Evolutionary conservation across 2,888 invertebrate species (phyloP), one percentile per base, ranked within the genome.

Genomic region (Busseola fusca): DNA sequence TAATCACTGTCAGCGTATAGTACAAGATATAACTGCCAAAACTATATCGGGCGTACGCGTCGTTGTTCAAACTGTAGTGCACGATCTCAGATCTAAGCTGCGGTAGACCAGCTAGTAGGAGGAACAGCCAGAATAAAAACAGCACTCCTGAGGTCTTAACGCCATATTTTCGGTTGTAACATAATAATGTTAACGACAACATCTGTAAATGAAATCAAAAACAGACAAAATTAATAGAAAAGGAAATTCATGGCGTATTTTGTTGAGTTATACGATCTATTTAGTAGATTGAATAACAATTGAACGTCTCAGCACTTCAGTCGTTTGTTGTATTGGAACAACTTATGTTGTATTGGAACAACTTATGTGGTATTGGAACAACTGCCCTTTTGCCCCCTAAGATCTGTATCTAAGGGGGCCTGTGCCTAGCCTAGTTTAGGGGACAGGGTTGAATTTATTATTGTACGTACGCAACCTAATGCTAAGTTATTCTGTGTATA

Each of bases 51-150:
- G 95, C 95, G 90, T 96, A 96, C 21, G 95, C 93, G 62, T 95
- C 94, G 6, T 94, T 91, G 4, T 89, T 90, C n/a, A 90, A 86
- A 30, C 89, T 87, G 50, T 91, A 88, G 54, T 91, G 89, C 27
- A 90, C 64, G 1, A 96, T 92, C 90, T 97, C 97, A 42, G 97
- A 97, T 85, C 98, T 96, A 84, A 98, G 97, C 81, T 97, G 97
- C 3, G 98, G 96, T 74, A 97, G 94, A 10, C 98, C 98, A 64
- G 97, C 97, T 25, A 98, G 30, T 0, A 96, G 94, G 68, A 98
- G 91, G 0, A 98, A 89, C 25, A 99, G 95, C 99, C 99, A 99
- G 93, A 99, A 99, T 74, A 98, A 92, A 92, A 98, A 99, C 80
- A 98, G 95, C 64, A 98, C 96, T 9, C 99, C 99, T 7, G 99